phyloP scores from a whole-genome alignment of 2,888 invertebrate genomes.

The Linnaemya vulpina region DNA sequence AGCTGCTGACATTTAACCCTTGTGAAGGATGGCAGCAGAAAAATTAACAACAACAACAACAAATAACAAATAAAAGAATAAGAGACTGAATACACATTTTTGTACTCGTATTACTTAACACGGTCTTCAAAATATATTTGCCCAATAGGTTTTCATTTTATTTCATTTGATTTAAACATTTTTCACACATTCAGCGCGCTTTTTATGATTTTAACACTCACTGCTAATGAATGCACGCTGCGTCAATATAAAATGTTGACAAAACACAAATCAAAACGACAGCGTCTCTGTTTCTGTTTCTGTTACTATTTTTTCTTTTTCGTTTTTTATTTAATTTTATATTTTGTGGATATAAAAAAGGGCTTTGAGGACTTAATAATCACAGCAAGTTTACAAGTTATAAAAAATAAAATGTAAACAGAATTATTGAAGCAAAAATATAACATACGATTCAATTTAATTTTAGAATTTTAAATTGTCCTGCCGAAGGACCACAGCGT shows the following conservation, averaged over 20 bases:
- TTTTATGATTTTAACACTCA: conserved; percentile 61
- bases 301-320: conserved; percentile 5
- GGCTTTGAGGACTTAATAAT: conserved; percentile 57
- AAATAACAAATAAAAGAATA: too few relatives aligned
- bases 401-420: conserved; percentile 55
- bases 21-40: conserved; percentile 52
- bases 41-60: too few relatives aligned
- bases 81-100: background rate
- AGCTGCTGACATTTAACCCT: conserved; percentile 65
- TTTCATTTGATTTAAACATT: conserved; percentile 60
- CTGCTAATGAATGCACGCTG: conserved; percentile 75
- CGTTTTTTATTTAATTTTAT: conserved; percentile 9
- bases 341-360: conserved; percentile 16
- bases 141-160: conserved; percentile 45
- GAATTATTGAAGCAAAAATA: conserved; percentile 67
- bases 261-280: conserved; percentile 79
- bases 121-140: conserved; percentile 59
- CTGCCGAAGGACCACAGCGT: conserved; percentile 67
- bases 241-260: conserved; percentile 77
- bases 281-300: conserved; percentile 30
- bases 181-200: conserved; percentile 63
- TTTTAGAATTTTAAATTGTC: conserved; percentile 67
- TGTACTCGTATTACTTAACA: conserved; percentile 48
- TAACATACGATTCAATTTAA: conserved; percentile 71
- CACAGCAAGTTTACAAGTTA: conserved; percentile 59